Base-by-base conservation (phyloP, 1,140 invertebrate species). In the Thaumetopoea pityocampa region DNA sequence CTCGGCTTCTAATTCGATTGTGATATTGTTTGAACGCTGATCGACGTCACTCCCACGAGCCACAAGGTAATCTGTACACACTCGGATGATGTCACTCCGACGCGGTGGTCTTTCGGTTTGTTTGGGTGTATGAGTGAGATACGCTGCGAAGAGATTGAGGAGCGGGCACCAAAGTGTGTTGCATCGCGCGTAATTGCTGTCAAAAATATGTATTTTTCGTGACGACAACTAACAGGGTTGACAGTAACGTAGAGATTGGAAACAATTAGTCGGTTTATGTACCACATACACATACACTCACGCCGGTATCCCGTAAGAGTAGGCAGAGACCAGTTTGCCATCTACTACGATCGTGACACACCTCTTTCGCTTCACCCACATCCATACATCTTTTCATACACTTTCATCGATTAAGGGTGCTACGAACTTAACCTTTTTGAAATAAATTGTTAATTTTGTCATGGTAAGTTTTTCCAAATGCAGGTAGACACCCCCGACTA, bases 221-320 rank as follows among this genome's bases (percentile, higher is more conserved):
- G n/a, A n/a, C n/a, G n/a, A n/a, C n/a, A n/a, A n/a, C n/a, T 37
- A 45, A 42, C 47, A 64, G 47, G 41, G 48, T 47, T 58, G 52
- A 54, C 57, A 49, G 53, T 49, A 64, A 67, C 55, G 60, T 57
- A 44, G 51, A 61, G 46, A 54, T 62, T 64, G 60, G 66, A 64
- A 65, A 58, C 78, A 80, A 80, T 80, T 80, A 79, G 76, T 67
- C 62, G 66, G n/a, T n/a, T n/a, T n/a, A n/a, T n/a, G n/a, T n/a
- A n/a, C n/a, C n/a, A n/a, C n/a, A n/a, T n/a, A n/a, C n/a, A n/a
- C n/a, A n/a, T n/a, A n/a, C n/a, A n/a, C n/a, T n/a, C n/a, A n/a
- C n/a, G n/a, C n/a, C n/a, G n/a, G n/a, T n/a, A n/a, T n/a, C n/a
- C n/a, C n/a, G n/a, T n/a, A n/a, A n/a, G n/a, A n/a, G n/a, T n/a